A percentile compares a stretch with the other conserved stretches of the same genome.
Evolutionary conservation across 2,113 vertebrate species (phyloP).

Genomic region (Vulpes vulpes): DNA sequence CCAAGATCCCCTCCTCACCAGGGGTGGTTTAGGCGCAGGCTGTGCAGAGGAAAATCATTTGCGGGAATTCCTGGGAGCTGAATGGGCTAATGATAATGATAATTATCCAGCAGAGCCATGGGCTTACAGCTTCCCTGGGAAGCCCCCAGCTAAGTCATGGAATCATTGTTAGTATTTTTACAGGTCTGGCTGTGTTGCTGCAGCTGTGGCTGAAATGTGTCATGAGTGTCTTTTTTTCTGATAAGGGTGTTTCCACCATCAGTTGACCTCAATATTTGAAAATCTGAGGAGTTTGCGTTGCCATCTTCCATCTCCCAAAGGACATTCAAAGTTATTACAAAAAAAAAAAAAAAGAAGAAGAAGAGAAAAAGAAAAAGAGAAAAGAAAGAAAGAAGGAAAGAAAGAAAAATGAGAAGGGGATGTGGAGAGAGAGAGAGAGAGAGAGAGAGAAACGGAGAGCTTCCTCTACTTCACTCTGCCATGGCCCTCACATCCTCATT

Average conservation of each 20-base stretch:
- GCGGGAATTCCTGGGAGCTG: not conserved
- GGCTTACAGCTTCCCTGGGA: not conserved
- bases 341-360: not conserved
- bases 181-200: slow-evolving; percentile 54
- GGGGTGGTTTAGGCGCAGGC: not conserved
- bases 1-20: not conserved
- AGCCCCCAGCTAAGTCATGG: not conserved
- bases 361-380: not conserved
- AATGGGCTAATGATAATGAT: too few relatives aligned
- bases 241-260: not conserved
- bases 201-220: slow-evolving; percentile 38
- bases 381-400: not conserved
- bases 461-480: too few relatives aligned
- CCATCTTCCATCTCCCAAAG: too few relatives aligned
- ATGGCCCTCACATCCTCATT: not conserved
- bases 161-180: not conserved
- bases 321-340: not conserved
- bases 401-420: not conserved
- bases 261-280: not conserved
- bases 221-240: not conserved
- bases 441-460: not conserved
- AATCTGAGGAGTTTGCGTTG: not conserved
- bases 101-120: not conserved
- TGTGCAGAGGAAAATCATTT: not conserved
- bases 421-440: not conserved